Evolutionary conservation across 30 jellyfish, hydroid and myxozoan genomes (phyloP).

Genomic region (Cassiopea xamachana): DNA sequence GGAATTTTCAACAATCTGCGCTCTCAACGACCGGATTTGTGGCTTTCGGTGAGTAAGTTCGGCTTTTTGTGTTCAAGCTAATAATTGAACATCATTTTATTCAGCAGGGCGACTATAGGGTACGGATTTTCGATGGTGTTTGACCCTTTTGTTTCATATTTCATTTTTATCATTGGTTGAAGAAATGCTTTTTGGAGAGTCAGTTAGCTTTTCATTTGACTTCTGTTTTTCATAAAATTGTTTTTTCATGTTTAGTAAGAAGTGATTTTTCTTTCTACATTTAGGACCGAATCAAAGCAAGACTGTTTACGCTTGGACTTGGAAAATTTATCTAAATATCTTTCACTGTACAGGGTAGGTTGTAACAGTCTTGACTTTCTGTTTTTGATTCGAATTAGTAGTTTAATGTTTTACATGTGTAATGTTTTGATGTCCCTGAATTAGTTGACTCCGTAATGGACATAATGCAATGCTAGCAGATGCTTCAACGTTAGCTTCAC

Average conservation of each 20-base stretch:
- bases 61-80: neutral
- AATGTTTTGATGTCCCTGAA: no score
- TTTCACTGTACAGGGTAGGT: constrained; percentile 32
- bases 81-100: no score
- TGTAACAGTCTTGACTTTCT: no score
- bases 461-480: no score
- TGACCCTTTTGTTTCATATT: no score
- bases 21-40: constrained; percentile 51
- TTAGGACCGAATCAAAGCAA: constrained; percentile 50
- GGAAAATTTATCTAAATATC: constrained; percentile 13
- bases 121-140: no score
- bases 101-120: no score
- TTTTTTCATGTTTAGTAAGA: neutral
- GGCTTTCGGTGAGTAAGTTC: constrained; percentile 26
- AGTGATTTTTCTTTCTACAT: neutral
- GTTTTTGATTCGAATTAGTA: neutral
- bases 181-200: no score
- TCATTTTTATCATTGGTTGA: no score
- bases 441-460: no score
- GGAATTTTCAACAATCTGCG: constrained; percentile 49
- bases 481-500: no score
- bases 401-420: no score
- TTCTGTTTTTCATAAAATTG: neutral
- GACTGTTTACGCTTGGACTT: constrained; percentile 59
- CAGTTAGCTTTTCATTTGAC: neutral